A percentile compares a stretch with the other conserved stretches of the same genome.
Evolutionary conservation across 2,797 vertebrate genomes (phyloP).

Genomic region (Mus minutoides): DNA sequence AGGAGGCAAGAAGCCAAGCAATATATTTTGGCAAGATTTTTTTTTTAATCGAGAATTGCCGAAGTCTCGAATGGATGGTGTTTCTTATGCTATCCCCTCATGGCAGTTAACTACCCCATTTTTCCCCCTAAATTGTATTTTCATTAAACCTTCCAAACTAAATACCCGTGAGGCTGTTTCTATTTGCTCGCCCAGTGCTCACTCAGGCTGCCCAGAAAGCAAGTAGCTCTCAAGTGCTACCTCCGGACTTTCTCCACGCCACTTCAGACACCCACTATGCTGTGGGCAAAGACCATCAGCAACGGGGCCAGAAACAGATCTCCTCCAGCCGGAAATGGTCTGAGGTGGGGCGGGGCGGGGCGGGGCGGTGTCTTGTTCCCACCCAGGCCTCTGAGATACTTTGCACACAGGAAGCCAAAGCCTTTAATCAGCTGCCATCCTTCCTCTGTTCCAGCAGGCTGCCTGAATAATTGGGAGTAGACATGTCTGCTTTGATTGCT

Average conservation of each 20-base stretch:
- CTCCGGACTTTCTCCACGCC: background rate
- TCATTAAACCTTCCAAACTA: background rate
- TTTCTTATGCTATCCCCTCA: background rate
- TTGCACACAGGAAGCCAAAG: background rate
- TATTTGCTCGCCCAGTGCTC: background rate
- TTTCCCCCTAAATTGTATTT: background rate
- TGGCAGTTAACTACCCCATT: background rate
- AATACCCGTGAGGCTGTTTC: background rate
- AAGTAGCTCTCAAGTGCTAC: background rate
- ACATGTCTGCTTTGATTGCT: conserved; percentile 7
- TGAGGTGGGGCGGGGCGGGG: background rate
- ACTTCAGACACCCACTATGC: background rate
- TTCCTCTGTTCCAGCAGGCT: background rate
- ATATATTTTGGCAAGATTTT: conserved; percentile 10
- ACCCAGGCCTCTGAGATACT: background rate
- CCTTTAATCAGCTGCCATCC: background rate
- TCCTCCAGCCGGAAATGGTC: background rate
- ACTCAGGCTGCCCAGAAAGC: background rate
- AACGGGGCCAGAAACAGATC: background rate
- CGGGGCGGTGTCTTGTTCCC: background rate
- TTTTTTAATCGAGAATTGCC: conserved; percentile 13
- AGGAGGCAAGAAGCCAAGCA: background rate
- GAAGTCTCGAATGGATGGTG: background rate
- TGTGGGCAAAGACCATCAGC: background rate
- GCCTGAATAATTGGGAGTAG: conserved; percentile 6